Evolutionary conservation across 1,140 invertebrate species (phyloP), one percentile per base, ranked within the genome.

Genomic region (Cephus cinctus): DNA sequence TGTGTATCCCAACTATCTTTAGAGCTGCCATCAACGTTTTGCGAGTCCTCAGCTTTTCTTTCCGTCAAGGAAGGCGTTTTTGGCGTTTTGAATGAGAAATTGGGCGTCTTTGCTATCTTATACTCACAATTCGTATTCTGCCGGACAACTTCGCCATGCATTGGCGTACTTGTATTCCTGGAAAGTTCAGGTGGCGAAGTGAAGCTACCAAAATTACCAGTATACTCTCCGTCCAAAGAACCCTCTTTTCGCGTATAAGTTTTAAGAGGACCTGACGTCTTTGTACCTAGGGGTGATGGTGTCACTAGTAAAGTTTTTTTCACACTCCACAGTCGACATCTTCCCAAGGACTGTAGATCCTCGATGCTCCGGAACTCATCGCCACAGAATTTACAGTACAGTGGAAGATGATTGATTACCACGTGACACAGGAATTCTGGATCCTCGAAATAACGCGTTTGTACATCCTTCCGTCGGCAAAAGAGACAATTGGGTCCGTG

Each of bases 131-230:
- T 47, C 2, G 6, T 14, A 1, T 51, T 53, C 16, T 54, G 27
- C 0, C 36, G 18, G 1, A 36, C 4, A 0, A 59, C 12, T 22
- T 35, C 44, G n/a, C 47, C 43, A 31, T 57, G 57, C 58, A 67
- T 65, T 1, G 65, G 65, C 1, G 65, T 68, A 12, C 65, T 68
- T 0, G 65, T 68, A 11, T 59, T 52, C 12, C 64, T 52, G 4
- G 47, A 40, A 9, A 66, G 38, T 22, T 60, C 59, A 2, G 54
- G 59, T 0, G 63, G 60, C 1, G 57, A 65, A 0, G 55, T 63
- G n/a, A 56, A 18, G 18, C 23, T 21, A 2, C 12, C 30, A 1
- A 58, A 56, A 8, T 53, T 60, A 2, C 14, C 18, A 32, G 48
- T 57, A 27, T 27, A 49, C 5, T 57, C 42, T 5, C 16, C 38